Evolutionary conservation across 2,888 invertebrate genomes (phyloP).

Genomic region (Xestoiulus laeticollis): DNA sequence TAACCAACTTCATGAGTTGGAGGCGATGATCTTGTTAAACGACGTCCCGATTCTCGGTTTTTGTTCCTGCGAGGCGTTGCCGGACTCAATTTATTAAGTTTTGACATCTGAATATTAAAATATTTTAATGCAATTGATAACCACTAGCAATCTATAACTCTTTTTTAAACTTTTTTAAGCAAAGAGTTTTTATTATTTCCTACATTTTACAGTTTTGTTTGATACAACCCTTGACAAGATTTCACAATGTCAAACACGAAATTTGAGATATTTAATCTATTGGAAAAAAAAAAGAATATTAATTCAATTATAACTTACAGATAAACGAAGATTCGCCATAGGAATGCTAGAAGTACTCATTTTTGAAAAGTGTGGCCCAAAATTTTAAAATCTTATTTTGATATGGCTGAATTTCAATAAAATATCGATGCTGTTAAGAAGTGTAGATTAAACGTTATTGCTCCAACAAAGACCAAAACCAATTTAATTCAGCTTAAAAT

Average conservation of each 20-base stretch:
- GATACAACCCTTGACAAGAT: no score
- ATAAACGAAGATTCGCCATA: neutral
- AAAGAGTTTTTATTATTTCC: no score
- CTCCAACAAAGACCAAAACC: neutral
- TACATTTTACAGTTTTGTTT: no score
- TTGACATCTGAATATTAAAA: neutral
- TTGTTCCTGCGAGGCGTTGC: neutral
- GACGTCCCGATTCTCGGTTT: neutral
- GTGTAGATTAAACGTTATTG: neutral
- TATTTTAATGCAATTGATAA: neutral
- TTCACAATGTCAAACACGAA: no score
- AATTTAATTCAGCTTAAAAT: no score
- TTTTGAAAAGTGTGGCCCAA: neutral
- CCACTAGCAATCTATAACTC: no score
- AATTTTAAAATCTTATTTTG: neutral
- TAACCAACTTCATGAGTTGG: neutral
- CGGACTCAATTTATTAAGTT: neutral
- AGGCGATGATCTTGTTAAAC: neutral
- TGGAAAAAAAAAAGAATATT: no score
- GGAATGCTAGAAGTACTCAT: conserved; percentile 24
- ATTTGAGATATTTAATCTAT: no score
- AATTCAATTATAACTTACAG: neutral
- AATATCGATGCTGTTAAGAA: neutral
- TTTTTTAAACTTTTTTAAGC: no score
- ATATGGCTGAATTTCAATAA: neutral